phyloP scores from a whole-genome alignment of 2,888 invertebrate genomes.

The Melanophora roralis region DNA sequence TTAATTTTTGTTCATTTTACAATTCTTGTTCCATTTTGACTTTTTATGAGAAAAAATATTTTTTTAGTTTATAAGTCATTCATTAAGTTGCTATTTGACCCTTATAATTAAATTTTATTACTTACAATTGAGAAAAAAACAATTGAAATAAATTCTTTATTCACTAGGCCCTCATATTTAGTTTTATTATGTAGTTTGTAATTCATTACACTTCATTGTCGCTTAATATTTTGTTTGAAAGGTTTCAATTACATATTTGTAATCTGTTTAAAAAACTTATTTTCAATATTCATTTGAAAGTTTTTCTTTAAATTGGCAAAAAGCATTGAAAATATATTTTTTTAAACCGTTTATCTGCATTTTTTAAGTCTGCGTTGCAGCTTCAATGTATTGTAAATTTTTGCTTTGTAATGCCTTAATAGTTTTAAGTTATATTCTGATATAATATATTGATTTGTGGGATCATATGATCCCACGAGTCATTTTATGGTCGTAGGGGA shows the following conservation, averaged over 20 bases:
- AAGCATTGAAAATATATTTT: too few relatives aligned
- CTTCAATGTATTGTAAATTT: background rate
- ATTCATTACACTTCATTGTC: constrained; percentile 13
- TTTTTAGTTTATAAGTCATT: constrained; percentile 1
- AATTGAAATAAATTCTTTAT: constrained; percentile 16
- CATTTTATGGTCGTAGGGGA: too few relatives aligned
- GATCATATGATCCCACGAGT: too few relatives aligned
- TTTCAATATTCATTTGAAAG: background rate
- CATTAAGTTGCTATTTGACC: constrained; percentile 48
- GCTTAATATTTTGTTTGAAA: background rate
- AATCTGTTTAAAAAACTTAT: constrained; percentile 14
- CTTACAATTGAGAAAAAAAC: constrained; percentile 42
- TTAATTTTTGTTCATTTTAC: constrained; percentile 6
- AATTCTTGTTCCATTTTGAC: constrained; percentile 18
- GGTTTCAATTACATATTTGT: background rate
- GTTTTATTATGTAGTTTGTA: too few relatives aligned
- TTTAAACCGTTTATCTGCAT: too few relatives aligned
- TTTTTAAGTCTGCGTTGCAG: too few relatives aligned
- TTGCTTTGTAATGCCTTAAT: too few relatives aligned
- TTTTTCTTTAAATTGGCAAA: background rate
- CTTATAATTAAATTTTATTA: constrained; percentile 60
- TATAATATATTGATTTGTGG: too few relatives aligned
- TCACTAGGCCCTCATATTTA: constrained; percentile 28
- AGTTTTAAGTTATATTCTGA: too few relatives aligned
- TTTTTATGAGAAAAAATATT: constrained; percentile 24